Evolutionary conservation across 2,888 invertebrate genomes (phyloP).

Genomic region (Alcis repandata): DNA sequence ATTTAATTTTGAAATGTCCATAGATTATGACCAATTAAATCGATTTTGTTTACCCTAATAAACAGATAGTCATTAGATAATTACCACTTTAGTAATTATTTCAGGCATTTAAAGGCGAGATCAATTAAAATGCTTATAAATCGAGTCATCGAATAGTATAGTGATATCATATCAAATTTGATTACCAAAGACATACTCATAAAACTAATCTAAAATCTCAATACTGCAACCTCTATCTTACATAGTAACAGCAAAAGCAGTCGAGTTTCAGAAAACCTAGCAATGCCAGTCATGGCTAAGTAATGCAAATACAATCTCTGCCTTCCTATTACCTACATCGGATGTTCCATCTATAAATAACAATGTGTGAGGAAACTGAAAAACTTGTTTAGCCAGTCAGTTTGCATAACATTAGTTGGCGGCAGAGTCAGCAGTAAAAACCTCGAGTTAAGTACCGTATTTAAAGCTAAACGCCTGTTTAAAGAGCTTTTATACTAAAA

Average conservation of each 20-base stretch:
- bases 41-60: too few relatives aligned
- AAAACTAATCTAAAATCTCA: neutral
- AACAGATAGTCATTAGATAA: neutral
- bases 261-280: constrained; percentile 12
- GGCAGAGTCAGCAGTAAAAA: constrained; percentile 32
- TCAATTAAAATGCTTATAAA: neutral
- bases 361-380: constrained; percentile 16
- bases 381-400: constrained; percentile 16
- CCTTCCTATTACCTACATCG: constrained; percentile 4
- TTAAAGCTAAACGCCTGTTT: constrained; percentile 37
- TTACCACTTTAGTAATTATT: neutral
- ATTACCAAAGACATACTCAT: neutral
- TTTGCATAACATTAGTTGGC: constrained; percentile 42
- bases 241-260: neutral
- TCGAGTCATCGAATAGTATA: neutral
- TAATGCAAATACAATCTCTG: constrained; percentile 20
- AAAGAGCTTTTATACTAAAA: neutral
- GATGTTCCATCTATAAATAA: constrained; percentile 8
- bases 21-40: too few relatives aligned
- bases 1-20: too few relatives aligned
- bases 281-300: constrained; percentile 12
- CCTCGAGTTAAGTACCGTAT: constrained; percentile 44
- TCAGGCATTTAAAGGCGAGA: neutral
- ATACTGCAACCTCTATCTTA: neutral
- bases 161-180: neutral